These are phyloP conservation scores for Gouania willdenowi DNA, from an alignment of 2,797 vertebrate genomes.

Conservation along the genomic window DNA sequence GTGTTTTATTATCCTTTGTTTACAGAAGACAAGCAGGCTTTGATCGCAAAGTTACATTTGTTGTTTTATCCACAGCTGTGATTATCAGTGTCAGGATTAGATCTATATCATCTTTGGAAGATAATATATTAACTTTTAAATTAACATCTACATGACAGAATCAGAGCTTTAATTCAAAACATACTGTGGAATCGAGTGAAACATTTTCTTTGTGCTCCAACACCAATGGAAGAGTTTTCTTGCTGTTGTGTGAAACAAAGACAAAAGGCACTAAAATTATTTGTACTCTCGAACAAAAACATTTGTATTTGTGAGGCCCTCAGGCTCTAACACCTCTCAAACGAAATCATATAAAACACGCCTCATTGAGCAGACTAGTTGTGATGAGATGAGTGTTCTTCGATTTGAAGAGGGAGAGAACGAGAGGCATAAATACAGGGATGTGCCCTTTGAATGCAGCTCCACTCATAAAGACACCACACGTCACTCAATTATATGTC, in stretches of 20 bases:
- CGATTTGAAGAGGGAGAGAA: slow-evolving; percentile 51
- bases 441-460: slow-evolving; percentile 80
- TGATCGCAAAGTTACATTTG: slow-evolving; percentile 27
- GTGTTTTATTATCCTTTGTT: slow-evolving; percentile 57
- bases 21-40: slow-evolving; percentile 30
- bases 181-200: no score
- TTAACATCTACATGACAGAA: no score
- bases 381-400: slow-evolving; percentile 44
- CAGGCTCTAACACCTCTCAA: slow-evolving; percentile 42
- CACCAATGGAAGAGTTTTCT: not conserved
- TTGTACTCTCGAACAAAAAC: slow-evolving; percentile 21
- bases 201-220: not conserved
- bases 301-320: slow-evolving; percentile 31
- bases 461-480: slow-evolving; percentile 79
- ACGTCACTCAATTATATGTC: slow-evolving; percentile 80
- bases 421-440: slow-evolving; percentile 76
- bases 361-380: slow-evolving; percentile 39
- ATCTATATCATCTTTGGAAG: slow-evolving; percentile 5
- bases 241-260: slow-evolving; percentile 18
- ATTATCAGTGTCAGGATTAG: slow-evolving; percentile 20
- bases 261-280: no score
- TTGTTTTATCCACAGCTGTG: slow-evolving; percentile 23
- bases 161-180: no score
- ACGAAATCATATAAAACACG: slow-evolving; percentile 50
- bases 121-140: not conserved